Evolutionary conservation across 2,797 vertebrate species (phyloP).

Genomic region (Enteromius fasciolatus): DNA sequence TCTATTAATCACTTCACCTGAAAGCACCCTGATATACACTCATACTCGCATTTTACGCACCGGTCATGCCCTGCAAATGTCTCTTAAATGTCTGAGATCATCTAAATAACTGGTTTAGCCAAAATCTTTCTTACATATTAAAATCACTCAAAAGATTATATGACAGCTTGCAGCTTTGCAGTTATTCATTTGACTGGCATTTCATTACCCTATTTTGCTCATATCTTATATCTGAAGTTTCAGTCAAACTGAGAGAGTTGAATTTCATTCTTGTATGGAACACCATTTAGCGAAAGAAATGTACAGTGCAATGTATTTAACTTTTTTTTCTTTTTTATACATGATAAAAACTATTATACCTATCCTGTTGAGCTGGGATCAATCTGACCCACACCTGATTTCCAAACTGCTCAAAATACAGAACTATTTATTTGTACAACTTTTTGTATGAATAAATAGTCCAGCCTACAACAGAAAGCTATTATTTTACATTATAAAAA

Average conservation of each 20-base stretch:
- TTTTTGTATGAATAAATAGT: too few species aligned
- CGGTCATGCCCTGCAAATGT: background rate
- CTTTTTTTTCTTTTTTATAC: too few species aligned
- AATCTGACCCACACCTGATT: background rate
- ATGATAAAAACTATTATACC: background rate
- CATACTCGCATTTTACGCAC: background rate
- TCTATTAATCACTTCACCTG: background rate
- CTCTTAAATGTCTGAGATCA: conserved; percentile 4
- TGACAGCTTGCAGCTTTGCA: background rate
- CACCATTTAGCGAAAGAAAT: background rate
- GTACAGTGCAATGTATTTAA: background rate
- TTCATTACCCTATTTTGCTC: conserved; percentile 2
- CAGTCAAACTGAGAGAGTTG: background rate
- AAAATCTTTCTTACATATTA: background rate
- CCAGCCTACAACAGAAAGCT: too few species aligned
- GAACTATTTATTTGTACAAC: too few species aligned
- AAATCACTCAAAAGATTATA: background rate
- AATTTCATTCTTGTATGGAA: background rate
- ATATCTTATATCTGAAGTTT: background rate
- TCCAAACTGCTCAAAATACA: background rate
- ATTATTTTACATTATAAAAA: too few species aligned
- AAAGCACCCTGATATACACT: background rate
- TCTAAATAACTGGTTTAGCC: conserved; percentile 9
- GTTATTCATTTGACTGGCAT: conserved; percentile 27
- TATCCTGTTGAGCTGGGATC: background rate